Evolutionary conservation across 2,797 vertebrate species (phyloP).

Genomic region (Pipistrellus nathusii): DNA sequence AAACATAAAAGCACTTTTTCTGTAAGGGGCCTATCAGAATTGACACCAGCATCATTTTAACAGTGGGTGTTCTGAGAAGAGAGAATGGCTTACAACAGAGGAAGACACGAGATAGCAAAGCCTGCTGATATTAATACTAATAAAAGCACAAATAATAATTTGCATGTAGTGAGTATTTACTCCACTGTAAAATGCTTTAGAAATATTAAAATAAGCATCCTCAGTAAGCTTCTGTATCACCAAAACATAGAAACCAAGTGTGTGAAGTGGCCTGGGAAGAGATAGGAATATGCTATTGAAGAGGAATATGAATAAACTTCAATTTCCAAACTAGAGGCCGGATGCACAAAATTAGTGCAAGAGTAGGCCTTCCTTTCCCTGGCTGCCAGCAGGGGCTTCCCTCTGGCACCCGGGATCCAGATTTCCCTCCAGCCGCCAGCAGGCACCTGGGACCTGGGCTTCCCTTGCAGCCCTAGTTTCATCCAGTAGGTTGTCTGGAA

Average conservation of each 20-base stretch:
- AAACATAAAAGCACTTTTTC: background rate
- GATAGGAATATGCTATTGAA: background rate
- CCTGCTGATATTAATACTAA: background rate
- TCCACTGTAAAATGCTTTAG: background rate
- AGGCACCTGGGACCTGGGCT: too few relatives aligned
- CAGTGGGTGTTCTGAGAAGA: background rate
- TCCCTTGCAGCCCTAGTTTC: too few relatives aligned
- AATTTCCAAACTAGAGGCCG: background rate
- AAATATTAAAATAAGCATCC: background rate
- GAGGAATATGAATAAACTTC: background rate
- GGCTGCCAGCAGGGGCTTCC: too few relatives aligned
- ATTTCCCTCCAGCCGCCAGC: too few relatives aligned
- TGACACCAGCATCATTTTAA: background rate
- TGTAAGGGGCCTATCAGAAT: rapidly evolving
- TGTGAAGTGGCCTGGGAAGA: background rate
- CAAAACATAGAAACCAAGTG: background rate
- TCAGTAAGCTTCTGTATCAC: background rate
- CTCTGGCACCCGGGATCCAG: too few relatives aligned
- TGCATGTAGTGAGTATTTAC: background rate
- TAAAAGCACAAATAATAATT: background rate
- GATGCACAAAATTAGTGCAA: too few relatives aligned
- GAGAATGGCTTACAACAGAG: background rate
- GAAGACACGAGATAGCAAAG: background rate
- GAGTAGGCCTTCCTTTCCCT: too few relatives aligned
- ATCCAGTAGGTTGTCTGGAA: too few relatives aligned